Conservation (phyloP, 2,113 vertebrate species). For the Malaclemys terrapin region DNA sequence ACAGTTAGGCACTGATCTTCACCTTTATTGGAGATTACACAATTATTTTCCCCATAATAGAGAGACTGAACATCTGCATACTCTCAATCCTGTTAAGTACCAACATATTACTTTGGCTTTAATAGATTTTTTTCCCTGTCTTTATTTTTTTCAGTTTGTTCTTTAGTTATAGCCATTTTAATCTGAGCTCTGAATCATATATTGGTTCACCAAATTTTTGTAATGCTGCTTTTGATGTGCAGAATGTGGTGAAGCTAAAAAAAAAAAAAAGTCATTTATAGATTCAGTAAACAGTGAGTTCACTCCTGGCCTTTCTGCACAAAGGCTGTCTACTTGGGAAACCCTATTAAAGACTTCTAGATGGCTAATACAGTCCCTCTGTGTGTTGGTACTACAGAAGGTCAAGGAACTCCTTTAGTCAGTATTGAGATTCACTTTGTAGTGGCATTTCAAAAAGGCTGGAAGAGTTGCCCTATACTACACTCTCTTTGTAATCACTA, state of each 20-base stretch:
- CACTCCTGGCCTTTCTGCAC: conserved; percentile 62
- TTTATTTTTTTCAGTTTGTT: neutral
- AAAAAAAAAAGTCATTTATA: conserved; percentile 49
- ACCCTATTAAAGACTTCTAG: conserved; percentile 60
- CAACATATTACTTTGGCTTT: neutral
- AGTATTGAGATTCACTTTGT: conserved; percentile 40
- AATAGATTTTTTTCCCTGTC: neutral
- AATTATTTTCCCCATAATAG: neutral
- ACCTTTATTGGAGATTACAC: neutral
- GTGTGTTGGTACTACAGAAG: conserved; percentile 54
- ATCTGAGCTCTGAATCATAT: conserved; percentile 4
- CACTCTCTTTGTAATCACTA: neutral
- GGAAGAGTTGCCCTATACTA: neutral
- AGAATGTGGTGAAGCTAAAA: conserved; percentile 51
- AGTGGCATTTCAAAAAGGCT: conserved; percentile 39
- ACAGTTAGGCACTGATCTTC: neutral
- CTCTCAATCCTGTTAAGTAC: neutral
- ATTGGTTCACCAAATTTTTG: neutral
- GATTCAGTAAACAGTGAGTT: conserved; percentile 60
- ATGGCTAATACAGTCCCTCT: conserved; percentile 52
- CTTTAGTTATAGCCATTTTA: neutral
- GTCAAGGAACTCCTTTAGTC: conserved; percentile 69
- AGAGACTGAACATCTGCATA: neutral
- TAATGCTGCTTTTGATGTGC: conserved; percentile 10
- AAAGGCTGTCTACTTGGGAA: conserved; percentile 60